Base-by-base conservation (phyloP, 2,797 vertebrate genomes). In the Lagorchestes hirsutus region DNA sequence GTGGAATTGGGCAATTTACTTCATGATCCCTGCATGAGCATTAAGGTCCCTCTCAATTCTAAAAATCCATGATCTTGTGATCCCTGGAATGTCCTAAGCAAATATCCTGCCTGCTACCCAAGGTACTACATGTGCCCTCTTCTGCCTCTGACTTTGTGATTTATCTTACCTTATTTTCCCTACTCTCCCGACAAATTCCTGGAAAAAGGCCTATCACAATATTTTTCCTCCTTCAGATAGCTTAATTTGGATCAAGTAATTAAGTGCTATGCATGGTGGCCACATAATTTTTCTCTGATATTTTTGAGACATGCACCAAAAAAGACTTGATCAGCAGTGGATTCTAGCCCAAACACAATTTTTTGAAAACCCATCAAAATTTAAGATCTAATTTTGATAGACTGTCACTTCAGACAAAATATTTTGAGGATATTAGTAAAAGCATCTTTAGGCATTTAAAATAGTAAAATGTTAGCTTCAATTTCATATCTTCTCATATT, bases 381-480 rank as follows among this genome's bases (percentile, higher is more conserved):
- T n/a, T 55, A 0, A 87, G 40, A 27, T 87, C 22, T 87, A 50
- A 87, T 87, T 87, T 87, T 31, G 6, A 12, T n/a, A 10, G 54
- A 87, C n/a, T 74, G 92, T 74, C 92, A 87, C 40, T 87, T 24
- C 40, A 87, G 74, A 87, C 74, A 87, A 91, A 28, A 92, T 28
- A 40, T 93, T 93, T 93, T 11, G 8, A 96, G 62, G 58, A 28
- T 94, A 22, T n/a, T 50, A 31, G 74, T 34, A 28, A 24, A n/a
- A 54, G 27, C 34, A 1, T 4, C 24, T 12, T 28, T 13, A 57
- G 55, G 40, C 40, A 3, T 62, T 82, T 67, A 18, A 57, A 52
- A 54, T 52, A 18, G 5, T 27, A 4, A 34, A 3, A 4, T 10
- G 14, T 34, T n/a, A 59, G 52, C 50, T 14, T 27, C 82, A 29